Evolutionary conservation across 2,888 invertebrate species (phyloP).

Genomic region (Epinotia nisella): DNA sequence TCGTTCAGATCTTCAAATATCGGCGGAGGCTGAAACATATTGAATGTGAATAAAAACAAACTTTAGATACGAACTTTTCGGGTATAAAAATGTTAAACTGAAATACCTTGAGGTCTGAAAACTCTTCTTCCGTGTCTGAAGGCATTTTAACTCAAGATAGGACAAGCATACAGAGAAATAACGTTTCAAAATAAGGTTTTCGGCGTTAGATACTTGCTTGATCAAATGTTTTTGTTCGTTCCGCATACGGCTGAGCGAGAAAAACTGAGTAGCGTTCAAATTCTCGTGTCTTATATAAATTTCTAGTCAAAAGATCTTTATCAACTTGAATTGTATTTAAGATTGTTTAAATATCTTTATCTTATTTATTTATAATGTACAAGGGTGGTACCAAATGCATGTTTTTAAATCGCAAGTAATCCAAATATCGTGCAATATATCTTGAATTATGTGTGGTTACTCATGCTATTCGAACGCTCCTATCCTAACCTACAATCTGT

Average conservation of each 20-base stretch:
- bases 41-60: neutral
- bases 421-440: neutral
- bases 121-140: conserved; percentile 58
- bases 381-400: no score
- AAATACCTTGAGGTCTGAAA: conserved; percentile 64
- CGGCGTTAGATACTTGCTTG: neutral
- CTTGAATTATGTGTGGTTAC: neutral
- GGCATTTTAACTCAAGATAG: conserved; percentile 57
- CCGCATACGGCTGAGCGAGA: conserved; percentile 4
- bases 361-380: neutral
- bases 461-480: no score
- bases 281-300: neutral
- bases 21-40: conserved; percentile 83
- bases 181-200: conserved; percentile 2
- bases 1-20: conserved; percentile 87
- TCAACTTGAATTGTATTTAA: neutral
- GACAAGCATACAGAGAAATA: neutral
- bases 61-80: neutral
- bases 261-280: conserved; percentile 1
- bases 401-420: neutral
- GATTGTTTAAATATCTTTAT: neutral
- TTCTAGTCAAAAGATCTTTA: neutral
- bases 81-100: neutral
- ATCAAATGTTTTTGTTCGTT: conserved; percentile 18
- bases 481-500: no score